These are phyloP conservation scores for Corythoichthys haematopterus DNA, from an alignment of 2,113 vertebrate genomes.

Conservation along the genomic window DNA sequence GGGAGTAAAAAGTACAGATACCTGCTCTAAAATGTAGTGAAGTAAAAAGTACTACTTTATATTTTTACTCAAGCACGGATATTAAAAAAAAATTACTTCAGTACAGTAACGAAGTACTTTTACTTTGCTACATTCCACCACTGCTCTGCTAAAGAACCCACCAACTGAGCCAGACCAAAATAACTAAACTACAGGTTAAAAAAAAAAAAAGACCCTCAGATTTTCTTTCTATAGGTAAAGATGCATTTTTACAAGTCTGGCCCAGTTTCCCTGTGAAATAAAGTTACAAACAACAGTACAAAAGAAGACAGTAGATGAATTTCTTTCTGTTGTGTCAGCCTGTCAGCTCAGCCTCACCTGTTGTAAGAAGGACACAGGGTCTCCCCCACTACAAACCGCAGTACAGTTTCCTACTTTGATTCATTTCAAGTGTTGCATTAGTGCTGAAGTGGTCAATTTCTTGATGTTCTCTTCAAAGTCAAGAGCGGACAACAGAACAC, in stretches of 20 bases:
- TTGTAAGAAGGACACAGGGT: constrained; percentile 19
- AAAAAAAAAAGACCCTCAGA: not conserved
- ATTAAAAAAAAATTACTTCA: no score
- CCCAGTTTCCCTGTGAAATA: not conserved
- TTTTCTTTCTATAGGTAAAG: not conserved
- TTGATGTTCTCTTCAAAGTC: constrained; percentile 42
- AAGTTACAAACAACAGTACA: not conserved
- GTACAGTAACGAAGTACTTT: no score
- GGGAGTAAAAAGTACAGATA: no score
- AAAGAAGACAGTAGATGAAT: not conserved
- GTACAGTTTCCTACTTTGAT: constrained; percentile 27
- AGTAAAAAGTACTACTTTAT: no score
- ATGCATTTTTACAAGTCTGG: not conserved
- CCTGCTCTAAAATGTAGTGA: no score
- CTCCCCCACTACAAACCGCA: not conserved
- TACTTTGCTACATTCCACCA: no score
- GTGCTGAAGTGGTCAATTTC: constrained; percentile 9
- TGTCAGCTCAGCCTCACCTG: constrained; percentile 16
- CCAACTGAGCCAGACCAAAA: not conserved
- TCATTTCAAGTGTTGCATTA: constrained; percentile 36
- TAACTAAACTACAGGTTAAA: not conserved
- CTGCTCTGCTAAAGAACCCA: no score
- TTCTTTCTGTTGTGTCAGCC: constrained; percentile 6
- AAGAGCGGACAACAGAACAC: constrained; percentile 10
- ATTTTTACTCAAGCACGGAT: no score